phyloP scores from a whole-genome alignment of 1,140 invertebrate species.

The Philaenus spumarius region DNA sequence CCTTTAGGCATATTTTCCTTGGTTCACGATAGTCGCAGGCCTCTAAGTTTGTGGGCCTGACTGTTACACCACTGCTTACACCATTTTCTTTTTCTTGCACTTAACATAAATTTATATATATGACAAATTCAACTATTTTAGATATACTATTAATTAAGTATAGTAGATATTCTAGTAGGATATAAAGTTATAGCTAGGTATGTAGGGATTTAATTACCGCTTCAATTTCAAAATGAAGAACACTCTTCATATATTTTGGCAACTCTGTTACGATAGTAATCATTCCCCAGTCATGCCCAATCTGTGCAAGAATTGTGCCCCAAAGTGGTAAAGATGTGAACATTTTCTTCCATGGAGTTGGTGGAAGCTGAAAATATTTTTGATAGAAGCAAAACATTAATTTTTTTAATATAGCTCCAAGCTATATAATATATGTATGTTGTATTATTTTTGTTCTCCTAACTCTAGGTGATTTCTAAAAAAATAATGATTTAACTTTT shows the following conservation, averaged over 20 bases:
- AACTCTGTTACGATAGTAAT: conserved; percentile 76
- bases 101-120: conserved; percentile 55
- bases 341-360: conserved; percentile 61
- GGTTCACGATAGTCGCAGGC: too few relatives aligned
- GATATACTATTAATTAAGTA: not conserved
- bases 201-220: conserved; percentile 55
- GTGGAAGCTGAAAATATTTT: conserved; percentile 41
- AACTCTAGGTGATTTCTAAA: too few relatives aligned
- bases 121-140: too few relatives aligned
- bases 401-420: too few relatives aligned
- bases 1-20: too few relatives aligned
- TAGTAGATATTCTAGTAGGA: too few relatives aligned
- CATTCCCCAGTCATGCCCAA: conserved; percentile 79
- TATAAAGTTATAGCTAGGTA: too few relatives aligned
- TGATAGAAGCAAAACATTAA: too few relatives aligned
- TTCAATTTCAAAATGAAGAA: conserved; percentile 67
- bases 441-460: too few relatives aligned
- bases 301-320: conserved; percentile 43
- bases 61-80: conserved; percentile 46
- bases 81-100: conserved; percentile 49
- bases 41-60: too few relatives aligned
- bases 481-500: too few relatives aligned
- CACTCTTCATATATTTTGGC: conserved; percentile 74
- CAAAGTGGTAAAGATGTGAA: conserved; percentile 63
- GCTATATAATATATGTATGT: too few relatives aligned